A percentile compares a stretch with the other conserved stretches of the same genome.
phyloP scores from a whole-genome alignment of 2,797 vertebrate genomes.

The Ataeniobius toweri region DNA sequence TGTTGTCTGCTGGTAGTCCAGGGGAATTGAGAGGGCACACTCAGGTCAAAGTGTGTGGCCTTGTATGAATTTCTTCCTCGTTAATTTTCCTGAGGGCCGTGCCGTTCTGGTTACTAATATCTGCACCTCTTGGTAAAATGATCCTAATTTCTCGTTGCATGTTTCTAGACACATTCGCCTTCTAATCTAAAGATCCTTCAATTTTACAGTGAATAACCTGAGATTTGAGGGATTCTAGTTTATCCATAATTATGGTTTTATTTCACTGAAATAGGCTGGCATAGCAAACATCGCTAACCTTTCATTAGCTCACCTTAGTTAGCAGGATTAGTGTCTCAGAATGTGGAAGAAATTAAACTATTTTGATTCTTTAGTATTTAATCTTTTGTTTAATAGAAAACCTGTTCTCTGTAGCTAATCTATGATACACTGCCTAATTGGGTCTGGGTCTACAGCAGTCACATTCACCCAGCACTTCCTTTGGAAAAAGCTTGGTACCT shows the following conservation, averaged over 20 bases:
- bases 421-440: too few relatives aligned
- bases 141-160: conserved; percentile 26
- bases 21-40: conserved; percentile 55
- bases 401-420: too few relatives aligned
- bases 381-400: background rate
- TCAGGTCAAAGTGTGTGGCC: conserved; percentile 52
- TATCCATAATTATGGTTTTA: background rate
- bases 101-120: conserved; percentile 33
- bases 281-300: too few relatives aligned
- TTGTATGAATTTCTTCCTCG: conserved; percentile 53
- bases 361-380: background rate
- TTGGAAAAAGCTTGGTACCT: too few relatives aligned
- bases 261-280: too few relatives aligned
- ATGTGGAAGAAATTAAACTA: background rate
- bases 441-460: too few relatives aligned
- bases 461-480: too few relatives aligned
- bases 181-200: too few relatives aligned
- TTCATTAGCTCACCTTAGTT: background rate
- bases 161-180: conserved; percentile 19
- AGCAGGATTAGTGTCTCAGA: background rate
- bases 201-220: too few relatives aligned
- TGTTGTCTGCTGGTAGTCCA: conserved; percentile 29
- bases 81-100: conserved; percentile 47
- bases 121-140: conserved; percentile 41
- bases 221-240: background rate